phyloP scores from a whole-genome alignment of 2,797 vertebrate species.

The Sebastolobus altivelis region DNA sequence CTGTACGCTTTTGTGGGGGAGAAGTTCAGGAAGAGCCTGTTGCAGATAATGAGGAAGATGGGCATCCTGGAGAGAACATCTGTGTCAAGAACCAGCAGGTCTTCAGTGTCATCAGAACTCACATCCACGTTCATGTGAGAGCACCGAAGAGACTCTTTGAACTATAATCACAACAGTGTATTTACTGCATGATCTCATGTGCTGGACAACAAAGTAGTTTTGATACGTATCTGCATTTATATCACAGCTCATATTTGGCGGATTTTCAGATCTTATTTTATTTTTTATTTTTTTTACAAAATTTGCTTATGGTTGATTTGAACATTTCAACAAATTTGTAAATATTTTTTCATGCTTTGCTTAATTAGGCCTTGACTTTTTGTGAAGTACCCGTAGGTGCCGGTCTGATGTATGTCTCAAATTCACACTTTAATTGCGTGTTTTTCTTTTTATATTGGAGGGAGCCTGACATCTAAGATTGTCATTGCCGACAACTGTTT shows the following conservation, averaged over 20 bases:
- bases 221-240: background rate
- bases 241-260: background rate
- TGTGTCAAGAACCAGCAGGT: slow-evolving; percentile 59
- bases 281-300: background rate
- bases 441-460: background rate
- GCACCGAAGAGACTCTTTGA: background rate
- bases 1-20: slow-evolving; percentile 82
- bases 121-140: slow-evolving; percentile 76
- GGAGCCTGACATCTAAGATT: background rate
- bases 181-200: background rate
- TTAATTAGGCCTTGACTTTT: background rate
- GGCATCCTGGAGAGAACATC: slow-evolving; percentile 35
- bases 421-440: background rate
- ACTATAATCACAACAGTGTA: background rate
- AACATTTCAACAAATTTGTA: background rate
- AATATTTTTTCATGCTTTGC: background rate
- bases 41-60: slow-evolving; percentile 56
- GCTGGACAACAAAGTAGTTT: background rate
- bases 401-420: background rate
- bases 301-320: background rate
- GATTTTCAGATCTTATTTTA: background rate
- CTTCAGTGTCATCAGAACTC: slow-evolving; percentile 74
- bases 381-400: no score
- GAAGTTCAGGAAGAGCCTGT: slow-evolving; percentile 75
- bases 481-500: background rate